These are phyloP conservation scores for Aplochiton taeniatus DNA, from an alignment of 2,797 vertebrate species.

Conservation along the genomic window DNA sequence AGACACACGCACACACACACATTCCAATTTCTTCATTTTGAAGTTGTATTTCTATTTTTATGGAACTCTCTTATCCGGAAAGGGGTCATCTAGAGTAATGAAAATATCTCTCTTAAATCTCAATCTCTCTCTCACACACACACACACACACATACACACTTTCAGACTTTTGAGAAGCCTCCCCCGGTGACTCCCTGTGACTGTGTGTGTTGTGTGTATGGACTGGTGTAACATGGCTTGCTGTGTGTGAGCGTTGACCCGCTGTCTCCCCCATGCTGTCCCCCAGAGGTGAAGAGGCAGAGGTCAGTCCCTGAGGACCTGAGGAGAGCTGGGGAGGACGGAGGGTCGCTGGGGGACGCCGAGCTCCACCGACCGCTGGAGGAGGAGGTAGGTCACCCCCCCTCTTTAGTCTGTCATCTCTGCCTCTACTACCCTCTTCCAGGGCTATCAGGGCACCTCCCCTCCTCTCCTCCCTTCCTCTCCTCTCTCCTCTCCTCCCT, in stretches of 20 bases:
- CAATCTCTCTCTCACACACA: background rate
- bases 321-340: constrained; percentile 87
- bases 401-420: constrained; percentile 3
- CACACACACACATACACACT: background rate
- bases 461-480: constrained; percentile 11
- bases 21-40: too few relatives aligned
- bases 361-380: constrained; percentile 88
- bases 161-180: too few relatives aligned
- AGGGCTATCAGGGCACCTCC: constrained; percentile 13
- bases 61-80: too few relatives aligned
- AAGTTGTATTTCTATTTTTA: too few relatives aligned
- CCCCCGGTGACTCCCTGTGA: too few relatives aligned
- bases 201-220: too few relatives aligned
- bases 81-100: too few relatives aligned
- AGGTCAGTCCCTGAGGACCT: constrained; percentile 94
- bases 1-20: constrained; percentile 1
- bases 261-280: constrained; percentile 13
- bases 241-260: too few relatives aligned
- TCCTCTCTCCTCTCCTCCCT: background rate
- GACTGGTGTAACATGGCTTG: too few relatives aligned
- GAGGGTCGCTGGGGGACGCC: constrained; percentile 80
- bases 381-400: constrained; percentile 91
- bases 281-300: constrained; percentile 94
- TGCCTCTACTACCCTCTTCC: constrained; percentile 22
- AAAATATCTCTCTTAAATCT: background rate